Evolutionary conservation across 2,797 vertebrate species (phyloP), one percentile per base, ranked within the genome.

Genomic region (Huso huso): DNA sequence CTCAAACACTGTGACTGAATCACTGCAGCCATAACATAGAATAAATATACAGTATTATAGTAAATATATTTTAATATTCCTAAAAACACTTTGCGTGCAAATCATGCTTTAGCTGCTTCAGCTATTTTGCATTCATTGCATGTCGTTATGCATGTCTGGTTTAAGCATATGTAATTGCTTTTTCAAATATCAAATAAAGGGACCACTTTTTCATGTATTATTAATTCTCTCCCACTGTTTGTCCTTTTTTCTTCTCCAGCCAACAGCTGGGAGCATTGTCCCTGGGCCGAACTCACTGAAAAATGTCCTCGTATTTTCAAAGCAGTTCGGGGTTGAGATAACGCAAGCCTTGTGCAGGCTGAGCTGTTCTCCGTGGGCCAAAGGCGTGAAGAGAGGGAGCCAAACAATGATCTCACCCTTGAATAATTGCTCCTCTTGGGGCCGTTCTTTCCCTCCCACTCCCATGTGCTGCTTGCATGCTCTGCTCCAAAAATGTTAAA

Each of bases 401-500:
- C 87, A 91, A 89, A 89, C 86, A 86, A 87, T 91, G 89, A 90
- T 82, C 86, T 91, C 88, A 90, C 87, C 83, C 75, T 79, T 68
- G 84, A 90, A 88, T 90, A 87, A 91, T 89, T 87, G 86, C 88
- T 86, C 80, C 84, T 87, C 84, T 88, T 85, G 85, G 83, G 85
- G 79, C 79, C 74, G 79, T 78, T 71, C 80, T 76, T 79, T 83
- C 52, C 65, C 69, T 62, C 76, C 66, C 77, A 69, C 75, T 72
- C 58, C 69, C 75, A 63, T 72, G 10, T 13, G 76, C 81, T 79
- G 77, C 75, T 75, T 80, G 78, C 76, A 71, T 71, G 78, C 82
- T 66, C 52, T 66, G 74, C 78, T 84, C 76, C 76, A 73, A 85
- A 84, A 66, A 37, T 37, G 37, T 37, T 37, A 37, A 37, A 37